Evolutionary conservation across 2,797 vertebrate species (phyloP).

Genomic region (Vireo griseus): DNA sequence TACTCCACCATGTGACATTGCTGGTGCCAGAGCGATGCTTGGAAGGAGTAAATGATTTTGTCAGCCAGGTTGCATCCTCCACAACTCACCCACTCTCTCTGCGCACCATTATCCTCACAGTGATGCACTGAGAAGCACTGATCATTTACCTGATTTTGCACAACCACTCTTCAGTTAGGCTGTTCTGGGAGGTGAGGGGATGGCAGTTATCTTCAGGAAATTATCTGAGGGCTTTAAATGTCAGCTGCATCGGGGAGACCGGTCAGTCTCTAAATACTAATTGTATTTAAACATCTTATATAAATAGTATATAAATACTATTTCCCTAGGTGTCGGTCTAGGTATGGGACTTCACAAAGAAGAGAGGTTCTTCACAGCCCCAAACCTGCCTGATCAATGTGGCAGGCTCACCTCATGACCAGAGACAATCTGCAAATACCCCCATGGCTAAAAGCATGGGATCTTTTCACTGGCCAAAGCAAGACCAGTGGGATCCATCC

Average conservation of each 20-base stretch:
- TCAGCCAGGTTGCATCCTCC: conserved; percentile 7
- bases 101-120: background rate
- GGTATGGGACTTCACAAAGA: background rate
- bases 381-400: background rate
- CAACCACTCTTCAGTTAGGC: background rate
- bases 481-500: background rate
- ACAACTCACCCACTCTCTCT: background rate
- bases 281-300: background rate
- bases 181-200: background rate
- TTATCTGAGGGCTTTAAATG: background rate
- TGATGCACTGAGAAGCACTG: background rate
- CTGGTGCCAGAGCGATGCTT: background rate
- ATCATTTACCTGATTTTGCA: background rate
- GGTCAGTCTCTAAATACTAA: background rate
- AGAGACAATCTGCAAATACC: background rate
- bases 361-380: background rate
- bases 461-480: background rate
- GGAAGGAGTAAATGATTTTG: conserved; percentile 3
- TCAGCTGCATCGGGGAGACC: background rate
- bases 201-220: background rate
- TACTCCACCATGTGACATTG: background rate
- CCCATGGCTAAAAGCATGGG: background rate
- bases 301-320: background rate
- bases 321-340: background rate
- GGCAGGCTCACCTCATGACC: background rate